Evolutionary conservation across 2,888 invertebrate species (phyloP).

Genomic region (Aspidiotus destructor): DNA sequence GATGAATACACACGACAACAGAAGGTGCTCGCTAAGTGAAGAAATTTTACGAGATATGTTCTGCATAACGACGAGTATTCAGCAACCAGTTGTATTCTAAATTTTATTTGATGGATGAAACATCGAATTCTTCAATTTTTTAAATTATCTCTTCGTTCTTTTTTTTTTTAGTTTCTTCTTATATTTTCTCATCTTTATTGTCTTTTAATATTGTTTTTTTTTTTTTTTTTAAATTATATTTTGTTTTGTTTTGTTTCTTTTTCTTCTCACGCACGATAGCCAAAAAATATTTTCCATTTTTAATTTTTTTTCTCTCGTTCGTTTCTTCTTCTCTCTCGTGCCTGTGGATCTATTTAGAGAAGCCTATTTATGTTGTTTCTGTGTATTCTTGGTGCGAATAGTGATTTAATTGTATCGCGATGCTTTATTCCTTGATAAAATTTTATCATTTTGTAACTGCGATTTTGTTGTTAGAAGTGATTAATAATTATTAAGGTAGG

Average conservation of each 20-base stretch:
- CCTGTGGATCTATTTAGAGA: slow-evolving; percentile 1
- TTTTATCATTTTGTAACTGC: slow-evolving; percentile 1
- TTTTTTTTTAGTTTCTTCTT: slow-evolving; percentile 3
- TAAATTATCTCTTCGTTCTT: background rate
- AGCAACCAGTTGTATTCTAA: too few relatives aligned
- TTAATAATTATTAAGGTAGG: too few relatives aligned
- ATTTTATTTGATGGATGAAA: too few relatives aligned
- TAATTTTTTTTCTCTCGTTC: background rate
- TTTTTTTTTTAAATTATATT: too few relatives aligned
- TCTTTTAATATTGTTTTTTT: background rate
- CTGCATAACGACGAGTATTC: too few relatives aligned
- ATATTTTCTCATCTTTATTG: slow-evolving; percentile 6
- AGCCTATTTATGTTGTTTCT: background rate
- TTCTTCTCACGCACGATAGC: background rate
- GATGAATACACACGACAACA: too few relatives aligned
- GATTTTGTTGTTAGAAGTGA: background rate
- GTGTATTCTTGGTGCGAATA: background rate
- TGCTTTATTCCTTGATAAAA: slow-evolving; percentile 1
- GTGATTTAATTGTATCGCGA: background rate
- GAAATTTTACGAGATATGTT: too few relatives aligned
- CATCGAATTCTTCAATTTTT: background rate
- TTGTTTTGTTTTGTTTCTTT: too few relatives aligned
- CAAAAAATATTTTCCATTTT: background rate
- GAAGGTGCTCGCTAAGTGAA: too few relatives aligned
- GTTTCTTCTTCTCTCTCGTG: background rate